Evolutionary conservation across 2,797 vertebrate species (phyloP), one percentile per base, ranked within the genome.

Genomic region (Lithobates sylvaticus): DNA sequence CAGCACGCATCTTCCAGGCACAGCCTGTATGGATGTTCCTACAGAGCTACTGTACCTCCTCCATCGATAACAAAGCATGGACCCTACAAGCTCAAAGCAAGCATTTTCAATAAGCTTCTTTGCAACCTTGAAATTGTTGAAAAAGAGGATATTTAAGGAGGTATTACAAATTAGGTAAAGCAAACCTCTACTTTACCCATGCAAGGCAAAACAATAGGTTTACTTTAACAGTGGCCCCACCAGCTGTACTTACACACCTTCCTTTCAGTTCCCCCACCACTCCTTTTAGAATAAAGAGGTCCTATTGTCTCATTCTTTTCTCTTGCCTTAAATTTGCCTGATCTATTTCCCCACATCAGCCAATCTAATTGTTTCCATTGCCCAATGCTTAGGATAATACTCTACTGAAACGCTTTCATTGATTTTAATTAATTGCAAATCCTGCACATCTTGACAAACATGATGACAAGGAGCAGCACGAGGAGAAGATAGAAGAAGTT

Each of bases 1-100:
- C 78, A 81, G 10, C 32, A 42, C 34, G 47, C 69, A 44, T 47
- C 47, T 79, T 78, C 68, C 26, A 65, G 12, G 36, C 64, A 47
- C 77, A 44, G 77, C 32, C 39, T 27, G 64, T 65, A 42, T 61
- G 39, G 39, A 79, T 69, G 29, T 79, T 27, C 65, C 65, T 26
- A 67, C 3, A 67, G n/a, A 67, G 16, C 27, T 27, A 27, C n/a
- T n/a, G n/a, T n/a, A n/a, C 26, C 21, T 61, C 21, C 8, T 12
- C 26, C n/a, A 67, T 67, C 10, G 10, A 26, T 67, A 67, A 67
- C 65, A 67, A 67, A 67, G 27, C 13, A 29, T 27, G 26, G 65
- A 5, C n/a, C 23, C n/a, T n/a, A 65, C 3, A 65, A 26, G 16
- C 18, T 54, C 3, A 54, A 1, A 13, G 50, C 16, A 21, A 6